Evolutionary conservation across 2,797 vertebrate species (phyloP).

Genomic region (Melanitta fusca): DNA sequence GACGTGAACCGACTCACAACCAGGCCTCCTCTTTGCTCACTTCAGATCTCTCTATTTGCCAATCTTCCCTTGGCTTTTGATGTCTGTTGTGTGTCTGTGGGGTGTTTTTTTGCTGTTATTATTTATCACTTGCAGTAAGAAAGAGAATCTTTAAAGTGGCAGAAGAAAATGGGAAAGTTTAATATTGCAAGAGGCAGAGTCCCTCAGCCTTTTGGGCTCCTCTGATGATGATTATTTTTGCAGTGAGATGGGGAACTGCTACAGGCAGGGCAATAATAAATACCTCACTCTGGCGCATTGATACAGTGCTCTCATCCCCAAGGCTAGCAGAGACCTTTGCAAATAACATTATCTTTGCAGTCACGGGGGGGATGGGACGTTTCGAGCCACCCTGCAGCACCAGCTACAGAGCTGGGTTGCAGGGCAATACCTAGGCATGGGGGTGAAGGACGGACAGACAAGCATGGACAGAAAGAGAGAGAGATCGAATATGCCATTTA

Average conservation of each 20-base stretch:
- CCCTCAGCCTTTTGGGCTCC: conserved; percentile 27
- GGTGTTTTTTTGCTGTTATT: conserved; percentile 58
- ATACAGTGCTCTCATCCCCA: background rate
- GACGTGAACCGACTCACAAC: conserved; percentile 71
- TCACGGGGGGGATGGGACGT: fast-evolving
- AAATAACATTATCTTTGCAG: background rate
- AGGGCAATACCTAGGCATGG: background rate
- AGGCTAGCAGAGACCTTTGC: background rate
- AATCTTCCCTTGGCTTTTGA: conserved; percentile 63
- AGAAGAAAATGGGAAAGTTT: conserved; percentile 58
- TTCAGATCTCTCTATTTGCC: conserved; percentile 71
- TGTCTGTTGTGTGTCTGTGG: conserved; percentile 70
- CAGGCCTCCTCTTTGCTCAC: conserved; percentile 48
- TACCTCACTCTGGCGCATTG: background rate
- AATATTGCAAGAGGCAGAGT: conserved; percentile 63
- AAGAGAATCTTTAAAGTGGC: conserved; percentile 73
- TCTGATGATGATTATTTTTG: background rate
- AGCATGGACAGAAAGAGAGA: background rate
- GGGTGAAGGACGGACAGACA: background rate
- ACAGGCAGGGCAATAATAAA: background rate
- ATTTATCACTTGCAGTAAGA: conserved; percentile 67
- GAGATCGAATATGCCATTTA: fast-evolving
- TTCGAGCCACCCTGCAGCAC: background rate
- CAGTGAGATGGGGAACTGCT: background rate
- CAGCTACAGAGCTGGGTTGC: background rate